Evolutionary conservation across 1,140 invertebrate genomes (phyloP).

Genomic region (Anadara kagoshimensis): DNA sequence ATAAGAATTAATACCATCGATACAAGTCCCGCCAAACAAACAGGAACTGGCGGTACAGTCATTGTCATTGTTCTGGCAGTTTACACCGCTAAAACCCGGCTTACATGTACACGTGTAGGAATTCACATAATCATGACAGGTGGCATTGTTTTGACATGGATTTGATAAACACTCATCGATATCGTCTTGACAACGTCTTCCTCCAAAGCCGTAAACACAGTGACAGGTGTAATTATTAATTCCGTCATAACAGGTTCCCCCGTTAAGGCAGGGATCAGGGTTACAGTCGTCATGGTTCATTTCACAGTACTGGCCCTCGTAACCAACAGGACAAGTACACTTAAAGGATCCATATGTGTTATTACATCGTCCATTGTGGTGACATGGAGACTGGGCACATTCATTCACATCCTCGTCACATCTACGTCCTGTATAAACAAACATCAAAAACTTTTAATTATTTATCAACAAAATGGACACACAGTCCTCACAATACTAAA

Average conservation of each 20-base stretch:
- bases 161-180: conserved; percentile 77
- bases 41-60: conserved; percentile 90
- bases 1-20: conserved; percentile 94
- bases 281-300: conserved; percentile 64
- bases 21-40: conserved; percentile 94
- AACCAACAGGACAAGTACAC: conserved; percentile 63
- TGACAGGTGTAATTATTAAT: conserved; percentile 60
- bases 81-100: conserved; percentile 92
- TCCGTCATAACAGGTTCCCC: conserved; percentile 93
- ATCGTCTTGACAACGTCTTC: conserved; percentile 90
- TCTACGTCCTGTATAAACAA: conserved; percentile 42
- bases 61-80: conserved; percentile 96
- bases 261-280: conserved; percentile 88
- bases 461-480: not conserved
- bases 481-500: no score
- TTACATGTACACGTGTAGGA: conserved; percentile 86
- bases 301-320: conserved; percentile 69
- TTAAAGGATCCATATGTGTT: conserved; percentile 48
- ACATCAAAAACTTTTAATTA: no score
- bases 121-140: conserved; percentile 81
- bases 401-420: conserved; percentile 56
- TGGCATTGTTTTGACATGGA: conserved; percentile 85
- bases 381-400: conserved; percentile 46
- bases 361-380: conserved; percentile 56
- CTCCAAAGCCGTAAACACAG: conserved; percentile 94